Conservation (phyloP, 2,797 vertebrate genomes). For the Chanos chanos region DNA sequence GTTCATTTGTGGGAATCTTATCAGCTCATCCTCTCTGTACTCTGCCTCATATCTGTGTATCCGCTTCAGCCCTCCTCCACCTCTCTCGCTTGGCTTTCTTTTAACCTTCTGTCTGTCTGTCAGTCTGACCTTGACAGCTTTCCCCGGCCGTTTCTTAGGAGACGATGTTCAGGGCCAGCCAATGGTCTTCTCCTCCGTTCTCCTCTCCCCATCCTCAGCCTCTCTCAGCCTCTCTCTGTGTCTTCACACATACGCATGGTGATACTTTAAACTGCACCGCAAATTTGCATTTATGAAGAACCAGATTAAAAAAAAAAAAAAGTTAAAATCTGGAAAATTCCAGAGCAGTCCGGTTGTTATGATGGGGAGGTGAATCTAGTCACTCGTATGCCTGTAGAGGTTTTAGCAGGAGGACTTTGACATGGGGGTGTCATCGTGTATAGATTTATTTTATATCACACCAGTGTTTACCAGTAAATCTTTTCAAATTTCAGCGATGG, state of each 20-base stretch:
- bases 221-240: neutral
- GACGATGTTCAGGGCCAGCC: constrained; percentile 18
- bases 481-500: constrained; percentile 34
- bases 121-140: constrained; percentile 42
- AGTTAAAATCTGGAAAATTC: no score
- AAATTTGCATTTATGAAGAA: no score
- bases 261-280: no score
- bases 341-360: no score
- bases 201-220: neutral
- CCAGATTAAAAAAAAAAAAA: no score
- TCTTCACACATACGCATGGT: no score
- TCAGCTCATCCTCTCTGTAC: neutral
- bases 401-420: constrained; percentile 3
- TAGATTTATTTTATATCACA: constrained; percentile 24
- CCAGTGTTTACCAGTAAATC: constrained; percentile 37
- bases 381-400: no score
- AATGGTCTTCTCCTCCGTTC: neutral
- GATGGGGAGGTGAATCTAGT: no score
- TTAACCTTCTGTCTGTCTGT: constrained; percentile 30
- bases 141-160: constrained; percentile 24
- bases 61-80: neutral
- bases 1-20: constrained; percentile 20
- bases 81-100: constrained; percentile 17
- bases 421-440: constrained; percentile 5
- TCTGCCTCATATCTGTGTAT: neutral